Base-by-base conservation (phyloP, 2,797 vertebrate species). In the Coluber constrictor region DNA sequence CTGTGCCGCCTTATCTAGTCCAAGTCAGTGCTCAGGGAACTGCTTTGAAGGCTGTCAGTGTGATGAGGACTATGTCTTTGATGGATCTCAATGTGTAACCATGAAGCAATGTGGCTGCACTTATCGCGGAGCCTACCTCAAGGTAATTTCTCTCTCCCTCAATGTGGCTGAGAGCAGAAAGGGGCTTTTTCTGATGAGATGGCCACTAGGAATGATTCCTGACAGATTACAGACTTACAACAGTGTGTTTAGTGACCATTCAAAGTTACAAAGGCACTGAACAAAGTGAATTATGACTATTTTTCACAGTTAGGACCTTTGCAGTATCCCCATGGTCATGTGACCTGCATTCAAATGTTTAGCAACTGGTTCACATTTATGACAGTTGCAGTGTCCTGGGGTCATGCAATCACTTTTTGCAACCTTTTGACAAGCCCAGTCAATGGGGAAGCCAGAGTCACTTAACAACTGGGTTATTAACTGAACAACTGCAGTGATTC, bases 41-140 rank as follows among this genome's bases (percentile, higher is more conserved):
- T 95, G 94, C 88, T 92, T 88, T 27, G 94, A 95, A 59, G 94
- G 94, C n/a, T 96, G 94, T 51, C 79, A 93, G 23, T 96, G 94
- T 2, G n/a, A 94, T 3, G 92, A 87, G 0, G 91, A 92, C 25
- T 95, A 93, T 16, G 66, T 89, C 9, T 91, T 56, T 56, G 88
- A 94, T 47, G 87, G 61, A 3, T 88, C 91, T 37, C n/a, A 13
- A 0, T 95, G 94, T 60, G 94, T 94, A 1, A 11, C 79, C 5
- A 54, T 91, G 4, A 37, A 91, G 6, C 57, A 13, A 18, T 96
- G 95, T n/a, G 94, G 95, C 32, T 96, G 95, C 20, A 6, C 86
- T 13, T 29, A 86, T 2, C 23, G 86, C 0, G 95, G 95, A 9
- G 37, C 27, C 57, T 95, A 95, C 57, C 88, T 94, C 43, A 90